These are phyloP conservation scores for Mustela nigripes DNA, from an alignment of 2,113 vertebrate genomes.

Conservation along the genomic window DNA sequence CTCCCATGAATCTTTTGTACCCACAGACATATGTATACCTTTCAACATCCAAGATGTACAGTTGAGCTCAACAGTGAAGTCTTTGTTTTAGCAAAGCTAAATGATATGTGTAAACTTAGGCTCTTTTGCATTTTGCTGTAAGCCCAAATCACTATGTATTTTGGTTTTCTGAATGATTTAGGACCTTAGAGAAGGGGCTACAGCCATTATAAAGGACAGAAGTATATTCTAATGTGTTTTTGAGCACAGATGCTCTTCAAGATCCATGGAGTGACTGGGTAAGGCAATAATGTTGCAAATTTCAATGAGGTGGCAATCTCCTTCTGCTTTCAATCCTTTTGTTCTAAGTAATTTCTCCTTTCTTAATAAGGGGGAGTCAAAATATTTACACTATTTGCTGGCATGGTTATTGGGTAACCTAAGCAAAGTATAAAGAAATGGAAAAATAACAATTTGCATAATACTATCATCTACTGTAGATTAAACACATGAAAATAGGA, in stretches of 20 bases:
- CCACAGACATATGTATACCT: not conserved
- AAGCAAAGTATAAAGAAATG: slow-evolving; percentile 49
- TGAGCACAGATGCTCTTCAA: slow-evolving; percentile 33
- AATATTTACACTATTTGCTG: slow-evolving; percentile 55
- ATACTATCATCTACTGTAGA: not conserved
- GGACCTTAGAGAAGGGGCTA: slow-evolving; percentile 7
- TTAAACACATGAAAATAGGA: slow-evolving; percentile 7
- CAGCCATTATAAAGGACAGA: not conserved
- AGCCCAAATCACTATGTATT: slow-evolving; percentile 27
- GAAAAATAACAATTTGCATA: slow-evolving; percentile 4
- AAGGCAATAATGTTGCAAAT: not conserved
- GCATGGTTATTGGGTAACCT: not conserved
- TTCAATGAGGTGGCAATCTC: slow-evolving; percentile 1
- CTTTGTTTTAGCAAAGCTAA: slow-evolving; percentile 45
- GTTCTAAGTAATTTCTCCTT: slow-evolving; percentile 26
- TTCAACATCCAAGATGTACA: not conserved
- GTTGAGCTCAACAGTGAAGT: not conserved
- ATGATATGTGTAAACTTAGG: not conserved
- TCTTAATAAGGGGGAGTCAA: not conserved
- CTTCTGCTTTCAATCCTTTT: slow-evolving; percentile 16
- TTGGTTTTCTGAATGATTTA: slow-evolving; percentile 49
- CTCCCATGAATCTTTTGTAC: not conserved
- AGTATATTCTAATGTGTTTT: not conserved
- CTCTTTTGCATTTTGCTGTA: slow-evolving; percentile 34
- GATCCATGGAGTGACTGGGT: not conserved